Evolutionary conservation across 2,888 invertebrate species (phyloP).

Genomic region (Leucophora obtusa): DNA sequence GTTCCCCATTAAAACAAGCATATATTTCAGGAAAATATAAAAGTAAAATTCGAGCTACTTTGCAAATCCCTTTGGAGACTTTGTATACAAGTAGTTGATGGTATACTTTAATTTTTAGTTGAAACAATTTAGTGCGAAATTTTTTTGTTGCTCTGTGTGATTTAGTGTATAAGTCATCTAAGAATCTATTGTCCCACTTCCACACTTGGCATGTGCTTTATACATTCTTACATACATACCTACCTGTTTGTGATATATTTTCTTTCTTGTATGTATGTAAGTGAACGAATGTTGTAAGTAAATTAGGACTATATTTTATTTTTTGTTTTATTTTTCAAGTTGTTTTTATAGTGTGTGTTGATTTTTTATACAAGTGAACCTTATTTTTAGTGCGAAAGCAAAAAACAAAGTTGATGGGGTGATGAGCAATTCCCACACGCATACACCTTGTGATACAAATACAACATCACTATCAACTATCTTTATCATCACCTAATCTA

Average conservation of each 20-base stretch:
- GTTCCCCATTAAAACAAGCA: too few relatives aligned
- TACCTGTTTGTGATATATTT: background rate
- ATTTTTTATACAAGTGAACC: conserved; percentile 44
- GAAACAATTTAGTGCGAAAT: too few relatives aligned
- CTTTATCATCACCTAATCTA: conserved; percentile 23
- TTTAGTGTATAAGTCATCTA: conserved; percentile 25
- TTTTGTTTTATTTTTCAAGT: conserved; percentile 11
- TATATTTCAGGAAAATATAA: too few relatives aligned
- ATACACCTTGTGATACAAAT: conserved; percentile 14
- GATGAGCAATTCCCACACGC: conserved; percentile 29
- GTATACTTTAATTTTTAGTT: too few relatives aligned
- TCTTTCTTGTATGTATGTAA: background rate
- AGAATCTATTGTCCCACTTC: conserved; percentile 36
- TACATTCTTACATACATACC: background rate
- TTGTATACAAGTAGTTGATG: too few relatives aligned
- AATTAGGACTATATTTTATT: conserved; percentile 32
- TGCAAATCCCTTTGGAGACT: too few relatives aligned
- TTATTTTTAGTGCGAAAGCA: conserved; percentile 55
- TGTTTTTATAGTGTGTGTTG: conserved; percentile 14
- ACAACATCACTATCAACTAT: conserved; percentile 16
- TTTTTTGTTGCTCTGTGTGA: background rate
- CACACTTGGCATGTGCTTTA: conserved; percentile 21
- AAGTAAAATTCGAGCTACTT: too few relatives aligned
- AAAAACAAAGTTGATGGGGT: conserved; percentile 33
- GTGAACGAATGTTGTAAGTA: conserved; percentile 1